phyloP scores from a whole-genome alignment of 2,797 vertebrate genomes.

The Rhodeus uyekii region DNA sequence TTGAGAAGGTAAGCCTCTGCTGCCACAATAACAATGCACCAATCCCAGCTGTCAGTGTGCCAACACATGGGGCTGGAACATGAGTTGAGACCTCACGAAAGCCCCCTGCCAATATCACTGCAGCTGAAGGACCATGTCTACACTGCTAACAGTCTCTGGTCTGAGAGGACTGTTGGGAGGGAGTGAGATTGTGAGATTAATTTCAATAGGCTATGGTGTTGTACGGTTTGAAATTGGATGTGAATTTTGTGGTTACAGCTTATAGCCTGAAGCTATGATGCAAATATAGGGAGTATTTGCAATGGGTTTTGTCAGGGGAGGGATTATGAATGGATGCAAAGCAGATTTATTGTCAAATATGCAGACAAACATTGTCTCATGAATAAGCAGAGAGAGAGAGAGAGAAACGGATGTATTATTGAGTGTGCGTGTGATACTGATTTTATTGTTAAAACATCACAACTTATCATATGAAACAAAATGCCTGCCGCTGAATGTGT shows the following conservation, averaged over 20 bases:
- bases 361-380: slow-evolving; percentile 42
- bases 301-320: slow-evolving; percentile 36
- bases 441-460: slow-evolving; percentile 31
- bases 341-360: slow-evolving; percentile 35
- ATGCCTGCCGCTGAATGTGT: neutral
- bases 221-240: slow-evolving; percentile 33
- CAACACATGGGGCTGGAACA: slow-evolving; percentile 33
- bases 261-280: slow-evolving; percentile 22
- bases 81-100: slow-evolving; percentile 50
- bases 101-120: slow-evolving; percentile 39
- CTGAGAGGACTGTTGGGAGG: slow-evolving; percentile 3
- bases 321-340: slow-evolving; percentile 42
- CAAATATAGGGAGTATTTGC: slow-evolving; percentile 32
- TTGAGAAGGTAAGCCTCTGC: slow-evolving; percentile 47
- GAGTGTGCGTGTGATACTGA: slow-evolving; percentile 20
- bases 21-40: slow-evolving; percentile 50
- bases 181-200: slow-evolving; percentile 2
- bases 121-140: slow-evolving; percentile 11
- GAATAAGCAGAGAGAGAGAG: slow-evolving; percentile 16
- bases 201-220: slow-evolving; percentile 34
- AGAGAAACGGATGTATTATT: slow-evolving; percentile 19
- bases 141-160: neutral
- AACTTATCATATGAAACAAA: slow-evolving; percentile 17
- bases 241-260: slow-evolving; percentile 25
- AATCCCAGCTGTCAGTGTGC: slow-evolving; percentile 60